These are phyloP conservation scores for Drosophila murphyi DNA, from an alignment of 1,140 invertebrate genomes.

Conservation along the genomic window DNA sequence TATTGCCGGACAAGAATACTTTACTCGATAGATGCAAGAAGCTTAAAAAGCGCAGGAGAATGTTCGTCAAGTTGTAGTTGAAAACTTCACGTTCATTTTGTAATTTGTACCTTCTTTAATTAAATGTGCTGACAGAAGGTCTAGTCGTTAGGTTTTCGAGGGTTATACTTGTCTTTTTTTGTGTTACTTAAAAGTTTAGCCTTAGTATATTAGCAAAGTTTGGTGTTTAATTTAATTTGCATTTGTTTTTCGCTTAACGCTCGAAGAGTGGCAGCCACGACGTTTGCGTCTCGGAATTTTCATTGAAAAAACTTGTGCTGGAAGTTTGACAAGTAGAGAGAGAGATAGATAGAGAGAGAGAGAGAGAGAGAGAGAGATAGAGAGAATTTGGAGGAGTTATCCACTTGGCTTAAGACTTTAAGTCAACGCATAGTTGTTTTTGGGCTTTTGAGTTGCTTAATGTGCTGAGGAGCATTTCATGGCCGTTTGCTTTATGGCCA, in stretches of 20 bases:
- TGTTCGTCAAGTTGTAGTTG: constrained; percentile 17
- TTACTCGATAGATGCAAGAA: background rate
- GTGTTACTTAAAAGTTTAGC: constrained; percentile 47
- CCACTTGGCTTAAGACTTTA: constrained; percentile 25
- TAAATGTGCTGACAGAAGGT: constrained; percentile 56
- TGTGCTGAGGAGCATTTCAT: constrained; percentile 17
- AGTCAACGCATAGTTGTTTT: constrained; percentile 18
- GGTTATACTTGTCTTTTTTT: background rate
- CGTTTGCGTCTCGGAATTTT: constrained; percentile 56
- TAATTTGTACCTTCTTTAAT: constrained; percentile 67
- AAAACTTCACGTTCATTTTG: constrained; percentile 33
- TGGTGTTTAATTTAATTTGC: constrained; percentile 77
- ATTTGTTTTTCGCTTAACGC: constrained; percentile 43
- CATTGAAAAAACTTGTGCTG: constrained; percentile 32
- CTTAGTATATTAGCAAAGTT: constrained; percentile 77
- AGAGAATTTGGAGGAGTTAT: constrained; percentile 1
- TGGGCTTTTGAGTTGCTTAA: constrained; percentile 17
- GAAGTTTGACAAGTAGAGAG: background rate
- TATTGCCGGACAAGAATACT: background rate
- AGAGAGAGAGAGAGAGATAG: background rate
- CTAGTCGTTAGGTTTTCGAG: constrained; percentile 8
- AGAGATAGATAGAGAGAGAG: background rate
- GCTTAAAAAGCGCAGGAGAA: background rate
- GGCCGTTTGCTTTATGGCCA: constrained; percentile 32
- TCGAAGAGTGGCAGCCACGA: constrained; percentile 36